phyloP scores from a whole-genome alignment of 2,888 invertebrate genomes.

The Zygogramma bicolorata region DNA sequence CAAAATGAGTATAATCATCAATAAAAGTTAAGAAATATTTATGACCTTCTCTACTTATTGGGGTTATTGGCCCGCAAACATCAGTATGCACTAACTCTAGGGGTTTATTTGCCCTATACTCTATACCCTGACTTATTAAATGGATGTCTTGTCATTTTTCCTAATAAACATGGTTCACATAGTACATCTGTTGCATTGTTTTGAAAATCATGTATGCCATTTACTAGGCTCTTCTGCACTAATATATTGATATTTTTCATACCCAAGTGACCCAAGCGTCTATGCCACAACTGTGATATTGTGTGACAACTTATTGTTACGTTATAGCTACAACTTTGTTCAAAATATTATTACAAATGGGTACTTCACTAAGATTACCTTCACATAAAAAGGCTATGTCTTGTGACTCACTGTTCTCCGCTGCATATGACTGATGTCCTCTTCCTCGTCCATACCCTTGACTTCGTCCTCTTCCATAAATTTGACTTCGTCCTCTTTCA shows the following conservation, averaged over 20 bases:
- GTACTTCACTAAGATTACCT: too few relatives aligned
- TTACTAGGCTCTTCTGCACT: neutral
- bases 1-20: conserved; percentile 29
- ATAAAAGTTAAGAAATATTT: conserved; percentile 31
- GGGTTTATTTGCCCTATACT: neutral
- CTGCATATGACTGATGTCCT: too few relatives aligned
- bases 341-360: too few relatives aligned
- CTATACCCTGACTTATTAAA: neutral
- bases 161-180: conserved; percentile 19
- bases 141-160: conserved; percentile 6
- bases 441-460: too few relatives aligned
- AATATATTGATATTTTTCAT: neutral
- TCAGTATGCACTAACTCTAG: conserved; percentile 21
- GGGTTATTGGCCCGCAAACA: conserved; percentile 4
- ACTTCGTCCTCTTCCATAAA: too few relatives aligned
- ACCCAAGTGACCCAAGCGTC: neutral
- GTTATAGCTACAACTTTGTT: too few relatives aligned
- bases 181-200: conserved; percentile 2
- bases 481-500: too few relatives aligned
- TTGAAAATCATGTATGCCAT: conserved; percentile 12
- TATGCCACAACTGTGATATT: too few relatives aligned
- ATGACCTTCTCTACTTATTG: conserved; percentile 1
- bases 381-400: too few relatives aligned
- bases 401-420: too few relatives aligned
- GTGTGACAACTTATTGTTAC: too few relatives aligned